Conservation (phyloP, 2,113 vertebrate species). For the Pardalotus punctatus region DNA sequence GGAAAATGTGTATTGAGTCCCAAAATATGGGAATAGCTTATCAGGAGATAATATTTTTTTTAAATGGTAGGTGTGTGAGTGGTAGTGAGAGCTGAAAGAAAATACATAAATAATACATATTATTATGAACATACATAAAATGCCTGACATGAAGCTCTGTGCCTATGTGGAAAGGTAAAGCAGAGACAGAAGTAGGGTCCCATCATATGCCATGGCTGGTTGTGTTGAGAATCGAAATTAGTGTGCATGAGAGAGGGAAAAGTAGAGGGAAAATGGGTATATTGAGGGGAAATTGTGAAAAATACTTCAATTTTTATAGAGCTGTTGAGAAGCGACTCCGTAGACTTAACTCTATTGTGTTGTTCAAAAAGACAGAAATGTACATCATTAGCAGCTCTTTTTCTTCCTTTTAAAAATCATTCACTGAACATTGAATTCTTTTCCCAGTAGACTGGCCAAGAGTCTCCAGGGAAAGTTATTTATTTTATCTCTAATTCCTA, state of each 20-base stretch:
- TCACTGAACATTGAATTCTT: background rate
- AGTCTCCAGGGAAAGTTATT: background rate
- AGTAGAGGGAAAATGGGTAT: background rate
- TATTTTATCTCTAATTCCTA: background rate
- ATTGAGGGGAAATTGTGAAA: background rate
- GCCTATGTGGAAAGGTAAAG: background rate
- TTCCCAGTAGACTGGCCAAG: background rate
- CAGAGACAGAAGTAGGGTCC: background rate
- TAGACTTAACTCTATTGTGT: background rate
- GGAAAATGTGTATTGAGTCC: background rate
- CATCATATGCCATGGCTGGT: no score
- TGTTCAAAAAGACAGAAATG: background rate
- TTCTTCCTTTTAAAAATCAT: background rate
- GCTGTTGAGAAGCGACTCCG: background rate
- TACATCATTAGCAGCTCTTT: background rate
- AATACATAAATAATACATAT: no score
- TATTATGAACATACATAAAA: no score
- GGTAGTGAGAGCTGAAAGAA: background rate
- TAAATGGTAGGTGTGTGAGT: background rate
- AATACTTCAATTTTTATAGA: background rate
- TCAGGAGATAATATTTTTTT: background rate
- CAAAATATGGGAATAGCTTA: background rate
- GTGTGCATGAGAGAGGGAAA: background rate
- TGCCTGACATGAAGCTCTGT: background rate
- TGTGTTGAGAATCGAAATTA: background rate